phyloP scores from a whole-genome alignment of 2,113 vertebrate species.

The Naja naja region DNA sequence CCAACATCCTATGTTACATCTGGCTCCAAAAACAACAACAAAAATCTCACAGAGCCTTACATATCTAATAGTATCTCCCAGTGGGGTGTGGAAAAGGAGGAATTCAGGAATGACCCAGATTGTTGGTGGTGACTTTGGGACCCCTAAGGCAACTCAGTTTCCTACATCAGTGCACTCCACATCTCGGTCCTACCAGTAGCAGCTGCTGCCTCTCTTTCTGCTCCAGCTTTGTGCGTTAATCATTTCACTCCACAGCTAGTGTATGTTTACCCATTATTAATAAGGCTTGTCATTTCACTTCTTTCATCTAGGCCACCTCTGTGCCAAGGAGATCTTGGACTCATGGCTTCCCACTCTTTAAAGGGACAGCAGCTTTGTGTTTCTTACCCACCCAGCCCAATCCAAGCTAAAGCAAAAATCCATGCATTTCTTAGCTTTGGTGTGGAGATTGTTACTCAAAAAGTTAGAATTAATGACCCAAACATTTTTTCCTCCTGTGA shows the following conservation, averaged over 20 bases:
- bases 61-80: neutral
- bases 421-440: neutral
- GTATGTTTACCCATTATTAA: slow-evolving; percentile 39
- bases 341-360: neutral
- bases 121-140: neutral
- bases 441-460: neutral
- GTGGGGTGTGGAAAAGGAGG: neutral
- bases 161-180: neutral
- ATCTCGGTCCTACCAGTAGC: slow-evolving; percentile 4
- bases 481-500: neutral
- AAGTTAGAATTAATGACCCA: neutral
- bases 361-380: slow-evolving; percentile 1
- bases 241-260: slow-evolving; percentile 33
- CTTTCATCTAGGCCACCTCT: slow-evolving; percentile 32
- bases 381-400: neutral
- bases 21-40: neutral
- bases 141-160: neutral
- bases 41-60: neutral
- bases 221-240: slow-evolving; percentile 25
- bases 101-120: slow-evolving; percentile 6
- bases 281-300: slow-evolving; percentile 33
- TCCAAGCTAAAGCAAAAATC: neutral
- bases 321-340: slow-evolving; percentile 32
- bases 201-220: slow-evolving; percentile 31
- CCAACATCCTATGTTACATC: neutral